phyloP scores from a whole-genome alignment of 2,113 vertebrate genomes.

The Pseudonaja textilis region DNA sequence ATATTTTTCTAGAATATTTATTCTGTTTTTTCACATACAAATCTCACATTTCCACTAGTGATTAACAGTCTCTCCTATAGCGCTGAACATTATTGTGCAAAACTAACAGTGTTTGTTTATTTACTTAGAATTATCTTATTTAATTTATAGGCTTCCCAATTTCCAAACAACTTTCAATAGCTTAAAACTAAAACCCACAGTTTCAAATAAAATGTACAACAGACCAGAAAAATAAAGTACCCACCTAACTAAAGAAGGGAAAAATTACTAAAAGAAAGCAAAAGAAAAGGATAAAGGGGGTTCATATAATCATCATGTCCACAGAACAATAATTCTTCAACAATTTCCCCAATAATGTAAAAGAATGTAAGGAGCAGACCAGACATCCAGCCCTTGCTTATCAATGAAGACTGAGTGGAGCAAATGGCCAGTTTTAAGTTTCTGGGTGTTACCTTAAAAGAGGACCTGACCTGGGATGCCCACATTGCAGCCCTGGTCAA shows the following conservation, averaged over 20 bases:
- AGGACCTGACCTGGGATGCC: no score
- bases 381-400: no score
- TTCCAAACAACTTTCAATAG: background rate
- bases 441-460: no score
- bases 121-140: background rate
- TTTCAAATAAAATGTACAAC: background rate
- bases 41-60: background rate
- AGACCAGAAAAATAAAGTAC: background rate
- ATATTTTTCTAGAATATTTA: background rate
- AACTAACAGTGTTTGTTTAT: background rate
- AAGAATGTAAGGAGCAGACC: no score
- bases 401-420: no score
- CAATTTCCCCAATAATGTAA: background rate
- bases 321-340: background rate
- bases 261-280: background rate
- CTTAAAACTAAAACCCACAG: background rate
- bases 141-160: background rate
- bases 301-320: background rate
- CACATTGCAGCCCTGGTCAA: no score
- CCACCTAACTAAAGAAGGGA: background rate
- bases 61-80: background rate
- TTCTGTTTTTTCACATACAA: background rate
- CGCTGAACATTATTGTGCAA: background rate
- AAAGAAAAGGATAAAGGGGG: background rate
- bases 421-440: no score